Evolutionary conservation across 2,113 vertebrate species (phyloP), one percentile per base, ranked within the genome.

Genomic region (Larimichthys polyactis): DNA sequence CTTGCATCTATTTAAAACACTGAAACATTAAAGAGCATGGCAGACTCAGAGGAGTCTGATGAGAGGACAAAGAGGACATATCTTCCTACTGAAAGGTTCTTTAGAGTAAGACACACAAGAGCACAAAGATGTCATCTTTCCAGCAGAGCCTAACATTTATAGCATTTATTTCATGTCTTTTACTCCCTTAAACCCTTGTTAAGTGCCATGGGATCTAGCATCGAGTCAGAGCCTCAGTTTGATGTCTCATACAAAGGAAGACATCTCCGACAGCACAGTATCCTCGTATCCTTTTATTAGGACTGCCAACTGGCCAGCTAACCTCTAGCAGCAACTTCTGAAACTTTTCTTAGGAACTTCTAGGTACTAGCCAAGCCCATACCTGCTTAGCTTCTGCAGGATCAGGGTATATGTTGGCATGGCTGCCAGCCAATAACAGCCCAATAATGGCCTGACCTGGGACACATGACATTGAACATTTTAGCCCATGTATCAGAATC

Each of bases 11-110:
- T 80, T 87, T 78, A 40, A 60, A 74, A 49, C 9, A 49, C 0
- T 4, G 9, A 32, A 69, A 65, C 32, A 27, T 81, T 58, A 58
- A 82, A 82, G 68, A 59, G 40, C 48, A 44, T 19, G 74, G 19
- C 44, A 60, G 58, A 66, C 78, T 83, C 75, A 82, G 72, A 87
- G 65, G 55, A 44, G 46, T 6, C 29, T 69, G 78, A 72, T 55
- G 67, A 85, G 74, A 72, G 20, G 19, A 40, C 40, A 71, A 64
- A 64, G 32, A 66, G 4, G 65, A 49, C 36, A 24, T 5, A 2
- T 74, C 49, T n/a, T 15, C 22, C 16, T 3, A 2, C 20, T 64
- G 65, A 75, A 62, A 64, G 27, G 27, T 20, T 27, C 9, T 58
- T 73, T 64, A 29, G 76, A 76, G 75, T 57, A 44, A 44, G 60